Conservation (phyloP, 2,888 invertebrate species). For the Taenaris catops region DNA sequence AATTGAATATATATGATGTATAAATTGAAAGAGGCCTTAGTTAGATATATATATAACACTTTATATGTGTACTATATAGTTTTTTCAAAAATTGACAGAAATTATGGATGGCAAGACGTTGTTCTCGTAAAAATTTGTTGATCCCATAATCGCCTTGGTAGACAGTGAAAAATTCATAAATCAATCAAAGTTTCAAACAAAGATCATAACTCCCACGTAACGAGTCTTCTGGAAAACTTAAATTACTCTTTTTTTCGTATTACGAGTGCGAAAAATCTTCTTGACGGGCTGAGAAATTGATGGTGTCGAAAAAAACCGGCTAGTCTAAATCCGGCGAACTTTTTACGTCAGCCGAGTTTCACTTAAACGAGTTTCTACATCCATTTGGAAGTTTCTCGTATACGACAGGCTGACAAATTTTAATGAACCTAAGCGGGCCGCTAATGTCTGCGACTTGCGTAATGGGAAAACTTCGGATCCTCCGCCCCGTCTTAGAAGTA, state of each 20-base stretch:
- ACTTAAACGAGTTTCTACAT: constrained; percentile 77
- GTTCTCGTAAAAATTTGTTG: constrained; percentile 20
- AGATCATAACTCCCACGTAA: constrained; percentile 73
- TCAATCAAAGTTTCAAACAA: constrained; percentile 77
- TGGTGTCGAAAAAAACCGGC: constrained; percentile 62
- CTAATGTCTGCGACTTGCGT: constrained; percentile 70
- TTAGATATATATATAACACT: too few relatives aligned
- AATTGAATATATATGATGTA: too few relatives aligned
- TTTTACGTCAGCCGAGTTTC: constrained; percentile 77
- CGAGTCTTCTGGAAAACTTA: constrained; percentile 72
- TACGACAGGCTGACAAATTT: constrained; percentile 78
- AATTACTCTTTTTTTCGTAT: constrained; percentile 78
- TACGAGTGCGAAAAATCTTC: constrained; percentile 78
- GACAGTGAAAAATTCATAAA: constrained; percentile 62
- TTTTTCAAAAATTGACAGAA: too few relatives aligned
- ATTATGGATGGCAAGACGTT: constrained; percentile 12
- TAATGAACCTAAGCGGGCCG: constrained; percentile 76
- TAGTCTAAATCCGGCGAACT: constrained; percentile 63
- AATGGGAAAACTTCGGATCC: constrained; percentile 72
- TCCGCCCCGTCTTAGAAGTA: constrained; percentile 23
- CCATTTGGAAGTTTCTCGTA: constrained; percentile 72
- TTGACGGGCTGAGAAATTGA: constrained; percentile 77
- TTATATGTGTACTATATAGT: too few relatives aligned
- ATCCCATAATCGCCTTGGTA: constrained; percentile 37
- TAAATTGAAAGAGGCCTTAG: too few relatives aligned